phyloP scores from a whole-genome alignment of 2,888 invertebrate genomes.

The Magallana nippona region DNA sequence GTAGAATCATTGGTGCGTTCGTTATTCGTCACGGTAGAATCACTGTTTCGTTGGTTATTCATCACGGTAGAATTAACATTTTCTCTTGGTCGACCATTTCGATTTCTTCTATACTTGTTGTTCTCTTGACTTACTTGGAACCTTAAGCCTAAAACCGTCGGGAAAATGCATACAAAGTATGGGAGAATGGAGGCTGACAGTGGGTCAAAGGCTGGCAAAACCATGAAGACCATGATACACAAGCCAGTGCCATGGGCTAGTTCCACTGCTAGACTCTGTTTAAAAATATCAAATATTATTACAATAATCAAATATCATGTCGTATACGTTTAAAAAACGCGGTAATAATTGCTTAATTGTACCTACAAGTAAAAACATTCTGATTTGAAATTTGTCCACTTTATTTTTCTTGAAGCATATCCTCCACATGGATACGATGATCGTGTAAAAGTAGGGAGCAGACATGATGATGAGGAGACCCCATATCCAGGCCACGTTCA shows the following conservation, averaged over 20 bases:
- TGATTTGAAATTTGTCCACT: not conserved
- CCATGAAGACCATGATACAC: slow-evolving; percentile 61
- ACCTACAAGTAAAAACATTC: not conserved
- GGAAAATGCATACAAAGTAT: slow-evolving; percentile 55
- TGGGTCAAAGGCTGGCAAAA: slow-evolving; percentile 66
- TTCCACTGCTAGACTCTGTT: slow-evolving; percentile 63
- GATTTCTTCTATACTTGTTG: not conserved
- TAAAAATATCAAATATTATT: not conserved
- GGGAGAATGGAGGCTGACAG: slow-evolving; percentile 57
- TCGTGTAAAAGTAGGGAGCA: slow-evolving; percentile 18
- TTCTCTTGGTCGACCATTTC: too few species aligned
- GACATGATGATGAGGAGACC: slow-evolving; percentile 10
- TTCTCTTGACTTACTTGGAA: slow-evolving; percentile 43
- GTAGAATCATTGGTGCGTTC: not conserved
- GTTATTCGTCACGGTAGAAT: not conserved
- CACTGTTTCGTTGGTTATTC: not conserved
- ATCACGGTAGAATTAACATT: not conserved
- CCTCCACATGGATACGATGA: not conserved
- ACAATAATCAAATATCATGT: too few species aligned
- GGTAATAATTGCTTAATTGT: not conserved
- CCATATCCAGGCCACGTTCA: slow-evolving; percentile 17
- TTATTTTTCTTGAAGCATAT: slow-evolving; percentile 27
- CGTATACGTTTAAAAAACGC: not conserved
- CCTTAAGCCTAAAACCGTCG: slow-evolving; percentile 54
- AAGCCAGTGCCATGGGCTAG: slow-evolving; percentile 65